Percentiles rank a stretch among this genome's conserved stretches.
phyloP scores from a whole-genome alignment of 2,888 invertebrate genomes.

The Chaitophorus viminalis region DNA sequence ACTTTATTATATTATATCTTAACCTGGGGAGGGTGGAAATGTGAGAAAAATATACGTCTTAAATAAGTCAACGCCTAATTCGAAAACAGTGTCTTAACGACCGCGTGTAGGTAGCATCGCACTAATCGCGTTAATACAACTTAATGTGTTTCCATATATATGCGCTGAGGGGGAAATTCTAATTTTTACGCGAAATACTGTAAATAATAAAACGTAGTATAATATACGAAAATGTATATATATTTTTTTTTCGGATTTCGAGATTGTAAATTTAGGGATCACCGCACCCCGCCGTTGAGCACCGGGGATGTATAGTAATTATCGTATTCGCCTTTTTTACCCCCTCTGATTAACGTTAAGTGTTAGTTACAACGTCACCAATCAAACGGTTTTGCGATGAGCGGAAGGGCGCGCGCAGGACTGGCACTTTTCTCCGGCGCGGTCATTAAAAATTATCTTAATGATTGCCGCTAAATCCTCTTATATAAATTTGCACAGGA shows the following conservation, averaged over 20 bases:
- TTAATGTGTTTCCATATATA: slow-evolving; percentile 45
- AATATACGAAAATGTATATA: not conserved
- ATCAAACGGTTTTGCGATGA: slow-evolving; percentile 15
- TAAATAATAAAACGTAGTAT: too few species aligned
- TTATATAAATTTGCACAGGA: slow-evolving; percentile 40
- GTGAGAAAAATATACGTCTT: not conserved
- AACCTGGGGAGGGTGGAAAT: not conserved
- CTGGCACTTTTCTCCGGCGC: not conserved
- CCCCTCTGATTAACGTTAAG: slow-evolving; percentile 59
- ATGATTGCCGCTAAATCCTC: slow-evolving; percentile 56
- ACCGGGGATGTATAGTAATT: slow-evolving; percentile 28
- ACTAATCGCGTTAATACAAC: slow-evolving; percentile 45
- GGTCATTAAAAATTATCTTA: slow-evolving; percentile 61
- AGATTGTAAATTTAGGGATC: slow-evolving; percentile 57
- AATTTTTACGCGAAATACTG: slow-evolving; percentile 33
- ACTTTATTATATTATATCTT: too few species aligned
- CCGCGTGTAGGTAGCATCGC: not conserved
- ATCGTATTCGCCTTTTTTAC: slow-evolving; percentile 42
- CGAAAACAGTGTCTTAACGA: slow-evolving; percentile 36
- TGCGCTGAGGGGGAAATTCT: slow-evolving; percentile 29
- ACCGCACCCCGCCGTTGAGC: not conserved
- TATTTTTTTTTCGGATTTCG: slow-evolving; percentile 27
- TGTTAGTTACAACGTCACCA: slow-evolving; percentile 61
- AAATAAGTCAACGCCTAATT: not conserved
- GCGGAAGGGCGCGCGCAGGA: not conserved